Conservation (phyloP, 2,797 vertebrate species). For the Brachymystax lenok region DNA sequence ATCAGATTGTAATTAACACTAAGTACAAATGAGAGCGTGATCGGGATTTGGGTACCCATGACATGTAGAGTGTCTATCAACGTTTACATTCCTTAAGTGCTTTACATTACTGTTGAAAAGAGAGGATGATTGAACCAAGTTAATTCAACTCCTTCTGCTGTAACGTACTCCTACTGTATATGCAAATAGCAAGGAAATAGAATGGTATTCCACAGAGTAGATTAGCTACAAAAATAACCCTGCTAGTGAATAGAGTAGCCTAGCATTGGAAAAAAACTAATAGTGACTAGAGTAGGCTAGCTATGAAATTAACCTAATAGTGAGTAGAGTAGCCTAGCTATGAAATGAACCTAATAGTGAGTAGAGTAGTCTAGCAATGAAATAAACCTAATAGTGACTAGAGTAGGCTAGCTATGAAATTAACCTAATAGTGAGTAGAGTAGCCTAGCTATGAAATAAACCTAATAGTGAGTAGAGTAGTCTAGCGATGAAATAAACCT, state of each 20-base stretch:
- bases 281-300: too few relatives aligned
- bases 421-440: background rate
- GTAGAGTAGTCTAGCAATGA: too few relatives aligned
- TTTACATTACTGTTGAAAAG: constrained; percentile 8
- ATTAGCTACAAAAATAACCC: background rate
- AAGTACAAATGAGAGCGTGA: constrained; percentile 77
- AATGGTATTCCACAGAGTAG: background rate
- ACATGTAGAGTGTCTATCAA: constrained; percentile 33
- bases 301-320: too few relatives aligned
- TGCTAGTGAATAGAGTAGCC: background rate
- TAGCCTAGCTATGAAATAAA: too few relatives aligned
- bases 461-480: too few relatives aligned
- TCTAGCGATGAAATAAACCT: too few relatives aligned
- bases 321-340: too few relatives aligned
- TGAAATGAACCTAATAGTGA: too few relatives aligned
- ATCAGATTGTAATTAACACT: constrained; percentile 83
- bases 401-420: background rate
- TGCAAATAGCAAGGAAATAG: background rate
- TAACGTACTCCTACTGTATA: background rate
- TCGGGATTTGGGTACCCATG: constrained; percentile 41
- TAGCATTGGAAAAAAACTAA: too few relatives aligned
- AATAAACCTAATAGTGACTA: too few relatives aligned
- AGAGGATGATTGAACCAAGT: constrained; percentile 28
- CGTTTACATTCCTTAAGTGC: constrained; percentile 31
- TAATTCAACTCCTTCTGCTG: constrained; percentile 5